These are phyloP conservation scores for Dugesia japonica DNA, from an alignment of 2,888 invertebrate species.

Conservation along the genomic window DNA sequence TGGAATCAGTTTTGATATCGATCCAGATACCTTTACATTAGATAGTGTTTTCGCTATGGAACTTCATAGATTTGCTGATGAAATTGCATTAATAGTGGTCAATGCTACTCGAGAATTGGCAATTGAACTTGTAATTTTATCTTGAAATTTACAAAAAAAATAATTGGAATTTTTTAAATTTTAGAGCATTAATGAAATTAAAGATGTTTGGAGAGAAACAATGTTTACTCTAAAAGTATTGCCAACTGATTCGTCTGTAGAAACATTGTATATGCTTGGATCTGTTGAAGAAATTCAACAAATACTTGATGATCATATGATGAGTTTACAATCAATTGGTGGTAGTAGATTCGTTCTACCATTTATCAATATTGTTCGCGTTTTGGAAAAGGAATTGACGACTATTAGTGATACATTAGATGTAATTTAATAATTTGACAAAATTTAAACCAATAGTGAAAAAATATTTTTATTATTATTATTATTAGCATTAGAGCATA, in stretches of 20 bases:
- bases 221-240: neutral
- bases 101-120: conserved; percentile 33
- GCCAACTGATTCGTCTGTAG: conserved; percentile 7
- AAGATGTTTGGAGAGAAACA: conserved; percentile 31
- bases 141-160: no score
- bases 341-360: conserved; percentile 31
- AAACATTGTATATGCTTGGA: conserved; percentile 26
- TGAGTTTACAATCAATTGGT: conserved; percentile 34
- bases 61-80: conserved; percentile 31
- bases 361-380: conserved; percentile 30
- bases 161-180: no score
- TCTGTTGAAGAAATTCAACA: conserved; percentile 32
- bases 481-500: no score
- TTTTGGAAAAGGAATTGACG: conserved; percentile 33
- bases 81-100: conserved; percentile 32
- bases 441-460: no score
- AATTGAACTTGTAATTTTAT: conserved; percentile 32
- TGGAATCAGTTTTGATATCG: conserved; percentile 35
- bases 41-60: conserved; percentile 35
- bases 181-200: conserved; percentile 32
- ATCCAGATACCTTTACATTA: conserved; percentile 35
- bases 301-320: conserved; percentile 34
- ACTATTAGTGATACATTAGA: conserved; percentile 31
- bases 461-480: no score
- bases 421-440: conserved; percentile 25